Evolutionary conservation across 2,888 invertebrate species (phyloP).

Genomic region (Teleiodes luculella): DNA sequence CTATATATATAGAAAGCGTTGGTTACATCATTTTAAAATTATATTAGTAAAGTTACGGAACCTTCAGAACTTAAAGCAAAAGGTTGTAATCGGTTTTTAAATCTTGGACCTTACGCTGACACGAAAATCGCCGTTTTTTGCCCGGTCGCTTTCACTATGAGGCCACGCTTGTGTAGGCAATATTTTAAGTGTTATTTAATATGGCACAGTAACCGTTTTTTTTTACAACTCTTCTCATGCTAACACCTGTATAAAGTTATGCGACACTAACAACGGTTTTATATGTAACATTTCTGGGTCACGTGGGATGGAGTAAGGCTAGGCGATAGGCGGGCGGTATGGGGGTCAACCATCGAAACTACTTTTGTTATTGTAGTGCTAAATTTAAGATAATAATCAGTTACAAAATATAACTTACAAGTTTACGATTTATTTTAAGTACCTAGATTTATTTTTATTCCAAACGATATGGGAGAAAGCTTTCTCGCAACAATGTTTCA

Average conservation of each 20-base stretch:
- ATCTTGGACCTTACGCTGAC: constrained; percentile 41
- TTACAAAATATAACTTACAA: too few relatives aligned
- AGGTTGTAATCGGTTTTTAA: constrained; percentile 24
- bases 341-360: too few relatives aligned
- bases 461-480: not conserved
- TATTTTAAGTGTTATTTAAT: constrained; percentile 62
- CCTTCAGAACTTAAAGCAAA: not conserved
- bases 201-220: constrained; percentile 57
- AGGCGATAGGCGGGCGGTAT: not conserved
- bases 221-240: constrained; percentile 30
- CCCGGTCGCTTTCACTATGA: constrained; percentile 55
- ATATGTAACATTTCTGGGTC: not conserved
- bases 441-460: not conserved
- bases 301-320: constrained; percentile 9
- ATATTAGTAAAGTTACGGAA: not conserved
- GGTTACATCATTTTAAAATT: too few relatives aligned
- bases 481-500: constrained; percentile 2
- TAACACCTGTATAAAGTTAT: constrained; percentile 43
- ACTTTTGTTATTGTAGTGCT: too few relatives aligned
- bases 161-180: constrained; percentile 35
- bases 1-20: too few relatives aligned
- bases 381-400: too few relatives aligned
- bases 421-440: too few relatives aligned
- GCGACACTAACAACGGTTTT: constrained; percentile 34
- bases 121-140: constrained; percentile 42